Percentiles rank a stretch among this genome's conserved stretches.
phyloP scores from a whole-genome alignment of 2,113 vertebrate species.

The Azemiops feae region DNA sequence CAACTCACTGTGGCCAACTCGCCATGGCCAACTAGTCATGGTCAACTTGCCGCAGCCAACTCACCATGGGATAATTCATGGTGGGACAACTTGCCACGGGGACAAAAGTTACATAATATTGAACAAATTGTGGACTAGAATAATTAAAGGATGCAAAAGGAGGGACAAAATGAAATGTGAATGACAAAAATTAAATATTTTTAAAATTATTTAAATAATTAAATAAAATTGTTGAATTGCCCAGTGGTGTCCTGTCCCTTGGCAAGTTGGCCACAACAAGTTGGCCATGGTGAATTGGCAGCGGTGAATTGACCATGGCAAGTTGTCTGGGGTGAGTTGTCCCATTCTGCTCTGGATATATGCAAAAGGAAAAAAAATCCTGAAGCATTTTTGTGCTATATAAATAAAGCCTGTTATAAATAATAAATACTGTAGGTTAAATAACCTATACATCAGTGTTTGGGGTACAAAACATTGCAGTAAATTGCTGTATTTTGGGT shows the following conservation, averaged over 20 bases:
- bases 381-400: background rate
- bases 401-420: background rate
- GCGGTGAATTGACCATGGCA: background rate
- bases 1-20: background rate
- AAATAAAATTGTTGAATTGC: background rate
- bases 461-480: background rate
- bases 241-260: no score
- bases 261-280: background rate
- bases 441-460: background rate
- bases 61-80: background rate
- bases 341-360: background rate
- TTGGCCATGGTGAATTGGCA: background rate
- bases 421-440: background rate
- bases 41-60: background rate
- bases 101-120: background rate
- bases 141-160: background rate
- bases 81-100: background rate
- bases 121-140: background rate
- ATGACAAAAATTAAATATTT: background rate
- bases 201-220: background rate
- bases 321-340: background rate
- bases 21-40: no score
- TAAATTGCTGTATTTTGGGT: background rate
- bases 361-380: background rate
- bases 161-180: background rate